A percentile compares a stretch with the other conserved stretches of the same genome.
Evolutionary conservation across 2,113 vertebrate genomes (phyloP).

Genomic region (Lophochroa leadbeateri): DNA sequence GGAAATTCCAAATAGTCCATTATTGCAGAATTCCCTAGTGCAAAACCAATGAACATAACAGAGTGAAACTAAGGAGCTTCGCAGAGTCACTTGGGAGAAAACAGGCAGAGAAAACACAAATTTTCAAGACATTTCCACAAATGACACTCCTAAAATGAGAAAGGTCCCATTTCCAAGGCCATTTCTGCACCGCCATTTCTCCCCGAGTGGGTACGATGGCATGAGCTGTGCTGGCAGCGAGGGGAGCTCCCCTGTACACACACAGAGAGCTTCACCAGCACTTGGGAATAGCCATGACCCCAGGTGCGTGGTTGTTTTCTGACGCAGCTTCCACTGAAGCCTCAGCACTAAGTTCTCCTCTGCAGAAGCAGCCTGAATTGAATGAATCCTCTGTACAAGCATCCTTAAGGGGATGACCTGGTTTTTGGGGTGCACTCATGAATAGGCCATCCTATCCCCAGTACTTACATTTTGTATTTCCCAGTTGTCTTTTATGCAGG

Average conservation of each 20-base stretch:
- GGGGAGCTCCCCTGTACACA: fast-evolving
- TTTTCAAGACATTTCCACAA: not conserved
- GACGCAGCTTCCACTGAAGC: fast-evolving
- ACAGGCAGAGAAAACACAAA: not conserved
- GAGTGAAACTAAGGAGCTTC: not conserved
- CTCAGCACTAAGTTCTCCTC: not conserved
- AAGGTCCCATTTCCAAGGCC: not conserved
- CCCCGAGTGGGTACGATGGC: fast-evolving
- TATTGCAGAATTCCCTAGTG: not conserved
- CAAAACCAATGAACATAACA: not conserved
- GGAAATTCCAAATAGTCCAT: not conserved
- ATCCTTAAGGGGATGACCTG: not conserved
- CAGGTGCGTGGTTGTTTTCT: fast-evolving
- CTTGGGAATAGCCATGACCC: not conserved
- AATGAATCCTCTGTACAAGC: no score
- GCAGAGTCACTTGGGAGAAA: not conserved
- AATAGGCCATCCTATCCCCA: not conserved
- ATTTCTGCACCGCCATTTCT: not conserved
- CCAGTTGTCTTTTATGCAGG: not conserved
- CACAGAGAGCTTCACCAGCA: not conserved
- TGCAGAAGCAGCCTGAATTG: not conserved
- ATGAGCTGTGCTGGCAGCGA: not conserved
- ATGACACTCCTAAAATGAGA: not conserved
- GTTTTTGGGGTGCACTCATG: not conserved
- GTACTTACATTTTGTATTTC: not conserved